These are phyloP conservation scores for Eulemur coronatus DNA, from an alignment of 2,797 vertebrate species.

Conservation along the genomic window DNA sequence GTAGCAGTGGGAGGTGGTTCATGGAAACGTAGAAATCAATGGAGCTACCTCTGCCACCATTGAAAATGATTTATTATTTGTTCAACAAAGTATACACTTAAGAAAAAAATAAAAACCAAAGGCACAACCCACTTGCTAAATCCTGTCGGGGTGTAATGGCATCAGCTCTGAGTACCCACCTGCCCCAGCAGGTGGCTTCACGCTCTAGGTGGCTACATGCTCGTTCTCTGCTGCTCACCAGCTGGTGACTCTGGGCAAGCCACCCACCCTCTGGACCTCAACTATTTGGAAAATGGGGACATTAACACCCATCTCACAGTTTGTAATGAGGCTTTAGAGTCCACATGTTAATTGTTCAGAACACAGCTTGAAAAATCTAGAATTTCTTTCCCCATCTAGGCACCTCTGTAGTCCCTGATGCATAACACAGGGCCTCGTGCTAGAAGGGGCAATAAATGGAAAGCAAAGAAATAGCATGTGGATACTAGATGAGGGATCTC, in stretches of 20 bases:
- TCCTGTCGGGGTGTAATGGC: not conserved
- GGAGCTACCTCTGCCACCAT: not conserved
- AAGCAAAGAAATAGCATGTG: not conserved
- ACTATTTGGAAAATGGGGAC: not conserved
- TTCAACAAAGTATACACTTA: not conserved
- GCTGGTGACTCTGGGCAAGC: not conserved
- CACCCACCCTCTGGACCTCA: not conserved
- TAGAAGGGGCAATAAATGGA: not conserved
- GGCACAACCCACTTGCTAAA: not conserved
- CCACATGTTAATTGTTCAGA: not conserved
- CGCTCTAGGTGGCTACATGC: accelerated
- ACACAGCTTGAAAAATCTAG: not conserved
- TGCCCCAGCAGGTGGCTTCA: not conserved
- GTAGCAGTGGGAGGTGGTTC: not conserved
- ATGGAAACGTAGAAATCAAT: not conserved
- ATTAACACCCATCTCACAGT: not conserved
- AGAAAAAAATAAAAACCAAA: not conserved
- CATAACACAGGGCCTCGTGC: not conserved
- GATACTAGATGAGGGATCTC: not conserved
- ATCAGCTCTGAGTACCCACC: not conserved
- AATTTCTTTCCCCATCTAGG: not conserved
- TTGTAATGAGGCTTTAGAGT: not conserved
- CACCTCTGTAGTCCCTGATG: not conserved
- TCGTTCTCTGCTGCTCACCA: not conserved
- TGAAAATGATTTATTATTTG: not conserved